Evolutionary conservation across 1,140 invertebrate genomes (phyloP), one percentile per base, ranked within the genome.

Genomic region (Drosophila bocqueti): DNA sequence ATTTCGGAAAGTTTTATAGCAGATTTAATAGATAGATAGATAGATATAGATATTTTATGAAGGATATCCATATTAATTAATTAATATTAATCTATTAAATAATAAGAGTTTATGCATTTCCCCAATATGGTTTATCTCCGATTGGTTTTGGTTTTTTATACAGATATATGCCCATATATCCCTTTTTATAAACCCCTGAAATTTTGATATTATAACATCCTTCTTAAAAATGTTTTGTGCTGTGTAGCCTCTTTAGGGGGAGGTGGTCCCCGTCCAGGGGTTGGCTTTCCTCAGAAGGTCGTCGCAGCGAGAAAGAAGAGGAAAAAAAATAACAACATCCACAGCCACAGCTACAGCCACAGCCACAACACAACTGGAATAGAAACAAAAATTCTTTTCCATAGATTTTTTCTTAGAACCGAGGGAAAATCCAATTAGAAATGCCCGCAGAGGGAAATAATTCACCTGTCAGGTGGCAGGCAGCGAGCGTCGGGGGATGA

Each of bases 341-440:
- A 57, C 52, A 58, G 31, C 21, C 34, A 24, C 52, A 58, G 24
- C n/a, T 26, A 24, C 46, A 49, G 15, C n/a, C 45, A 24, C 46
- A 49, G 15, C n/a, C 45, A 63, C 3, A 63, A 36, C 40, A 36
- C 38, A 60, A 78, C 42, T 60, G 55, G 55, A 81, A 65, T 69
- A 36, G 69, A 62, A 76, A 76, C 62, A 60, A 75, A 79, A 83
- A 83, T 74, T 73, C 57, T 73, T 82, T 82, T 92, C 91, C 86
- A 92, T 92, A 92, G 90, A 92, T 92, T 92, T 92, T 92, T 92
- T 92, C 91, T 92, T 92, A 92, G 91, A 92, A 92, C 80, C 49
- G 58, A 78, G 76, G 83, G 90, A 90, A 92, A 92, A 92, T 92
- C 91, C 91, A 92, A 92, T 92, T 92, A 92, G 89, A 83, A 91